These are phyloP conservation scores for Stegastes partitus DNA, from an alignment of 2,113 vertebrate species.

Conservation along the genomic window DNA sequence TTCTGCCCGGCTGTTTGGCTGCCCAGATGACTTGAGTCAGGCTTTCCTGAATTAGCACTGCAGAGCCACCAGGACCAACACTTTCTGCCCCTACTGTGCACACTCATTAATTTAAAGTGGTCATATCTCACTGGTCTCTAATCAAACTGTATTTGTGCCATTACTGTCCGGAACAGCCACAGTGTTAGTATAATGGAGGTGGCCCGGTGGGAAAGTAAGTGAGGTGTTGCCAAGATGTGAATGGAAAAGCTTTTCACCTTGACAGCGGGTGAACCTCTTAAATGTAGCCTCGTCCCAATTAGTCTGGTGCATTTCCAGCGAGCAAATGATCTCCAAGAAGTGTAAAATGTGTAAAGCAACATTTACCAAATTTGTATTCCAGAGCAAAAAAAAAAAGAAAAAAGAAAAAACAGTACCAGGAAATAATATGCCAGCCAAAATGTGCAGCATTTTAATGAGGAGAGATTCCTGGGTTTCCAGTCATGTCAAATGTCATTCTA, in stretches of 20 bases:
- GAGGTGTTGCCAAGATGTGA: constrained; percentile 71
- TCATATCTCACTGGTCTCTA: constrained; percentile 80
- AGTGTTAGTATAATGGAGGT: constrained; percentile 66
- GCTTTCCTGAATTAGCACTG: constrained; percentile 72
- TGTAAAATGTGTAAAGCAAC: background rate
- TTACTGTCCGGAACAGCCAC: constrained; percentile 63
- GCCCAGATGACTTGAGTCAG: constrained; percentile 46
- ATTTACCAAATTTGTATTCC: background rate
- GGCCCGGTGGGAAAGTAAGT: constrained; percentile 55
- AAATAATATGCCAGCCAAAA: background rate
- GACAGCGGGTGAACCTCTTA: constrained; percentile 63
- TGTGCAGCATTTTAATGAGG: constrained; percentile 50
- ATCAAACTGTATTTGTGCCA: constrained; percentile 76
- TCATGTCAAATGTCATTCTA: constrained; percentile 50
- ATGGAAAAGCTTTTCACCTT: constrained; percentile 76
- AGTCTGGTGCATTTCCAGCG: constrained; percentile 4
- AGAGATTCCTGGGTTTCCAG: constrained; percentile 23
- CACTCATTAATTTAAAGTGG: constrained; percentile 80
- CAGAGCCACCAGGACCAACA: constrained; percentile 60
- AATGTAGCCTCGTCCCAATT: constrained; percentile 26
- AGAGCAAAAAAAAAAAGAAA: background rate
- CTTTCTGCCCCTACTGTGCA: constrained; percentile 59
- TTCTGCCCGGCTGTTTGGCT: constrained; percentile 54
- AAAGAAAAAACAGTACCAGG: background rate
- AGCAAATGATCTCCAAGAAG: constrained; percentile 9